phyloP scores from a whole-genome alignment of 2,888 invertebrate species.

The Scelioninae gen. 1 region DNA sequence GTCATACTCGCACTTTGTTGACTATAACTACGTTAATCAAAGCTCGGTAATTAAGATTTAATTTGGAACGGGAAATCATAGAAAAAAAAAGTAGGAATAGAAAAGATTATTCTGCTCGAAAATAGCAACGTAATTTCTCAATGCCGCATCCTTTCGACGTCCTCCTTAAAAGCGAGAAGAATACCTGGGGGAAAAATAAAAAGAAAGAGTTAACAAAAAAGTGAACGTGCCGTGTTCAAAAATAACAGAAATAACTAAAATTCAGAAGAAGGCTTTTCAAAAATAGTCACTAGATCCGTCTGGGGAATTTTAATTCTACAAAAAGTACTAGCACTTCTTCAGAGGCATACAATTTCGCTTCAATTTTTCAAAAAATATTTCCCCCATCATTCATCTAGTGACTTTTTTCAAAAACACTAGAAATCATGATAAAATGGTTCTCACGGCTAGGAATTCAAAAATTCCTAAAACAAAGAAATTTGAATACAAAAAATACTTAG shows the following conservation, averaged over 20 bases:
- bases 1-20: background rate
- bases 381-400: too few relatives aligned
- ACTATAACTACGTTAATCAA: slow-evolving; percentile 33
- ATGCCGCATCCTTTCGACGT: slow-evolving; percentile 31
- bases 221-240: background rate
- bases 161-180: slow-evolving; percentile 38
- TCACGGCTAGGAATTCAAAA: too few relatives aligned
- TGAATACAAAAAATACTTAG: too few relatives aligned
- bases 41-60: slow-evolving; percentile 10
- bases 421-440: too few relatives aligned
- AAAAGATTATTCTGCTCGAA: slow-evolving; percentile 1
- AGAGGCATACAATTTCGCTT: too few relatives aligned
- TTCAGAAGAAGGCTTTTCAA: background rate
- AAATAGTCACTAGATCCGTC: background rate
- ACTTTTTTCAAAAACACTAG: too few relatives aligned
- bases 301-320: too few relatives aligned
- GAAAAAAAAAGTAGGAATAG: background rate
- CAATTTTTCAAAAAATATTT: too few relatives aligned
- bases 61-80: background rate
- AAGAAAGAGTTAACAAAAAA: slow-evolving; percentile 2
- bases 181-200: slow-evolving; percentile 29
- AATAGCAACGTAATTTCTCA: slow-evolving; percentile 16
- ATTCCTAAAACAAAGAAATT: too few relatives aligned
- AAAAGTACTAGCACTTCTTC: too few relatives aligned
- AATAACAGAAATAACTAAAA: background rate